phyloP scores from a whole-genome alignment of 2,888 invertebrate genomes.

The Cactoblastis cactorum region DNA sequence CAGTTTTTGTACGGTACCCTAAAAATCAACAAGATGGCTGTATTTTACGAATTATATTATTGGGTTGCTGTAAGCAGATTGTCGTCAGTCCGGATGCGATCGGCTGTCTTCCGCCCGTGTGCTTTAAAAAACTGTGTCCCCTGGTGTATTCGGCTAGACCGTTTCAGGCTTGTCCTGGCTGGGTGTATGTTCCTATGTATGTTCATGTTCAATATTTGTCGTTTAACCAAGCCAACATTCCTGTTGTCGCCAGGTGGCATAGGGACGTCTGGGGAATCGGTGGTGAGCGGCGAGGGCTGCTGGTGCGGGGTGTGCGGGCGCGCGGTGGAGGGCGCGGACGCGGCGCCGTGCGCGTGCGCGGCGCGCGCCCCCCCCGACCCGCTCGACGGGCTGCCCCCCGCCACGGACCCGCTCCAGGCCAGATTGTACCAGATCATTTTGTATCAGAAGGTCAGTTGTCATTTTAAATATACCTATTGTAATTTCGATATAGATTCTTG shows the following conservation, averaged over 20 bases:
- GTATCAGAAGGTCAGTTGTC: conserved; percentile 87
- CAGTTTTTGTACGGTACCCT: too few relatives aligned
- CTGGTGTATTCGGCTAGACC: too few relatives aligned
- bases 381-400: conserved; percentile 20
- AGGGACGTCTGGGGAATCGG: conserved; percentile 40
- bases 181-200: too few relatives aligned
- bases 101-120: too few relatives aligned
- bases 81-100: too few relatives aligned
- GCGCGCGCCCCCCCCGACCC: conserved; percentile 27
- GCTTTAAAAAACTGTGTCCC: too few relatives aligned
- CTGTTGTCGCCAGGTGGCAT: conserved; percentile 40
- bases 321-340: conserved; percentile 16
- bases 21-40: too few relatives aligned
- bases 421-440: conserved; percentile 90
- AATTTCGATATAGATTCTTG: not conserved
- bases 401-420: conserved; percentile 84
- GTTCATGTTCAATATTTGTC: too few relatives aligned
- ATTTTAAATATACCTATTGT: not conserved
- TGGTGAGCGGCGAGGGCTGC: conserved; percentile 33
- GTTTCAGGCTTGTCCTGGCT: too few relatives aligned
- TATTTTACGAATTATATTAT: too few relatives aligned
- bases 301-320: conserved; percentile 33
- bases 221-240: too few relatives aligned
- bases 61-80: too few relatives aligned
- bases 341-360: conserved; percentile 35